phyloP scores from a whole-genome alignment of 2,113 vertebrate species.

The Cricetomys ansorgei region DNA sequence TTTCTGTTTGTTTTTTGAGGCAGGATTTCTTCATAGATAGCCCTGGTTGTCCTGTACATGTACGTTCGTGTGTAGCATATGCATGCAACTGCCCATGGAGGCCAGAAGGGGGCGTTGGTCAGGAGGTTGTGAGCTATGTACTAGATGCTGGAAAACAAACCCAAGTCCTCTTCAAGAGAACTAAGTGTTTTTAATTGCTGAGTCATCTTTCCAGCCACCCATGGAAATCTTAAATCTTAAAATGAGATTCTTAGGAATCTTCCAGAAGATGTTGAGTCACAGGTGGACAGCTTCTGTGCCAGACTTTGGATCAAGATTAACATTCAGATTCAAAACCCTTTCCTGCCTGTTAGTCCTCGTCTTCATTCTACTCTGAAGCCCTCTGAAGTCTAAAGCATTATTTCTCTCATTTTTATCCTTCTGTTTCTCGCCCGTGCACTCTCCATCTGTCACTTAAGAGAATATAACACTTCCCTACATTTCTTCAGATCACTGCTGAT shows the following conservation, averaged over 20 bases:
- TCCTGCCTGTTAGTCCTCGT: neutral
- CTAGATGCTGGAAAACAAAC: neutral
- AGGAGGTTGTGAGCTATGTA: neutral
- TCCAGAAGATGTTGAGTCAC: slow-evolving; percentile 9
- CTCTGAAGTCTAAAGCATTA: neutral
- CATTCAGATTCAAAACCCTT: neutral
- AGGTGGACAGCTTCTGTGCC: neutral
- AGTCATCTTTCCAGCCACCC: neutral
- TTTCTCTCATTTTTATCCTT: neutral
- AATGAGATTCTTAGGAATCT: neutral
- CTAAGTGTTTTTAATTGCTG: neutral
- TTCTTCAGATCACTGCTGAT: neutral
- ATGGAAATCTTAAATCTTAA: slow-evolving; percentile 8
- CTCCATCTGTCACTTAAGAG: neutral
- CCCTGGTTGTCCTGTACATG: neutral
- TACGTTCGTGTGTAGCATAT: neutral
- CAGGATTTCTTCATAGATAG: neutral
- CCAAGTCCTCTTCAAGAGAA: neutral
- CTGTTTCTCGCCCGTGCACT: neutral
- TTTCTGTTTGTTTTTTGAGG: neutral
- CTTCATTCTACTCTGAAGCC: neutral
- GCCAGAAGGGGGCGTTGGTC: neutral
- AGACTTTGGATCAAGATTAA: neutral
- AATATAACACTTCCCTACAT: neutral
- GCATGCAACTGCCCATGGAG: neutral